These are phyloP conservation scores for Crambe crambe DNA, from an alignment of 37 sponge, comb jelly and placozoan genomes.

Conservation along the genomic window DNA sequence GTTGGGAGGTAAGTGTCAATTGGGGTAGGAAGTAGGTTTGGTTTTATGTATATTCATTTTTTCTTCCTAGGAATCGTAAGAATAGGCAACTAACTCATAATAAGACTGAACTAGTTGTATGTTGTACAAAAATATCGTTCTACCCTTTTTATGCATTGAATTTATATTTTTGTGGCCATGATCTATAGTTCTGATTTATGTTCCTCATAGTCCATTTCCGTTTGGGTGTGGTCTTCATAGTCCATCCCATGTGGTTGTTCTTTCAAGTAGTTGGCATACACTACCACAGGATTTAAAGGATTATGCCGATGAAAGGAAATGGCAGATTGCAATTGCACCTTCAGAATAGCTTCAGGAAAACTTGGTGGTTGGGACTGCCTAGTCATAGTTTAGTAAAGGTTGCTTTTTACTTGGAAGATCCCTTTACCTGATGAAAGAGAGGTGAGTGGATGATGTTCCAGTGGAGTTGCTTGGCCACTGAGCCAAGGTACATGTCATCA, in stretches of 20 bases:
- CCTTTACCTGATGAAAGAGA: conserved; percentile 69
- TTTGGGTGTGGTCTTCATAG: not conserved
- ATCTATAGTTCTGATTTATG: conserved; percentile 1
- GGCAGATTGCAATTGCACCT: conserved; percentile 13
- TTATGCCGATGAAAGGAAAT: conserved; percentile 67
- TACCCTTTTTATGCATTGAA: no score
- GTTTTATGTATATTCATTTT: no score
- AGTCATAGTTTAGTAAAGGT: not conserved
- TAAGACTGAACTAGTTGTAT: no score
- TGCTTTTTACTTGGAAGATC: not conserved
- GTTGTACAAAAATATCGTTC: no score
- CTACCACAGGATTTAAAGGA: conserved; percentile 41
- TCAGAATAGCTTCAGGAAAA: conserved; percentile 33
- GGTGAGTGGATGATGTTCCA: conserved; percentile 50
- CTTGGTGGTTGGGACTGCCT: conserved; percentile 56
- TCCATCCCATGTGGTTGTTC: not conserved
- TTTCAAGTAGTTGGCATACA: conserved; percentile 51
- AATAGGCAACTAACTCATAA: no score
- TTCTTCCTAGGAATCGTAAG: no score
- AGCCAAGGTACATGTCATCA: conserved; percentile 84
- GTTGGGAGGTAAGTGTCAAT: conserved; percentile 71
- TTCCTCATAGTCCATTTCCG: not conserved
- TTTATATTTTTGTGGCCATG: not conserved
- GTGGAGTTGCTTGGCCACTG: conserved; percentile 6
- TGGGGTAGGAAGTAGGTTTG: not conserved